Conservation (phyloP, 2,888 invertebrate species). For the Drosophila pseudotalamancana region DNA sequence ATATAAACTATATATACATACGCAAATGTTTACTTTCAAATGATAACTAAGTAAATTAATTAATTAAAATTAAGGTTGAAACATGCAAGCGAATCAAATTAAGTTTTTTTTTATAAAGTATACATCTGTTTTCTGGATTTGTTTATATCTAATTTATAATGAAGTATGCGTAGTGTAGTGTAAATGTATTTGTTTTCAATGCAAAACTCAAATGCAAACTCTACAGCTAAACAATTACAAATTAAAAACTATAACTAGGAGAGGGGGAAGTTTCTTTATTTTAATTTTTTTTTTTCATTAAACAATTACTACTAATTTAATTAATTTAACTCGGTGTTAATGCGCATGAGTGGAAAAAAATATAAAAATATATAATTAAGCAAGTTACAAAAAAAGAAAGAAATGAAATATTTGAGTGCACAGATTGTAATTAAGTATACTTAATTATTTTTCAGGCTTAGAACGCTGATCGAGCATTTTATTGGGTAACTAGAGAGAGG, state of each 20-base stretch:
- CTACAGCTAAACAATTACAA: slow-evolving; percentile 63
- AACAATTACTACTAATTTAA: slow-evolving; percentile 35
- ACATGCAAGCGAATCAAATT: slow-evolving; percentile 65
- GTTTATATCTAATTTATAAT: slow-evolving; percentile 20
- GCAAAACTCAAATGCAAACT: slow-evolving; percentile 67
- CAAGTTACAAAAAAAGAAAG: slow-evolving; percentile 40
- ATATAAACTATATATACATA: slow-evolving; percentile 70
- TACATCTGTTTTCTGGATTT: slow-evolving; percentile 16
- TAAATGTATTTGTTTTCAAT: slow-evolving; percentile 30
- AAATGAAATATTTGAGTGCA: slow-evolving; percentile 2
- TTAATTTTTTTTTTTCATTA: slow-evolving; percentile 11
- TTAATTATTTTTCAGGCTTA: slow-evolving; percentile 1
- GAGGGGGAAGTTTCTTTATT: slow-evolving; percentile 4
- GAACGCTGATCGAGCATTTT: slow-evolving; percentile 22
- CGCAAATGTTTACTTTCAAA: slow-evolving; percentile 72
- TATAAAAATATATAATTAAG: slow-evolving; percentile 7
- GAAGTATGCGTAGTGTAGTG: slow-evolving; percentile 15
- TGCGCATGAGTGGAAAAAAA: slow-evolving; percentile 22
- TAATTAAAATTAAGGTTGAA: slow-evolving; percentile 57
- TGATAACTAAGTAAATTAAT: slow-evolving; percentile 58
- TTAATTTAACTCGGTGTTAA: slow-evolving; percentile 35
- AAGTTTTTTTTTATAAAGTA: slow-evolving; percentile 27
- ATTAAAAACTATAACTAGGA: slow-evolving; percentile 44
- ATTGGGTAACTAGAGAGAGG: slow-evolving; percentile 7
- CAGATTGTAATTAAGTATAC: slow-evolving; percentile 3